These are phyloP conservation scores for Echinometra lucunter DNA, from an alignment of 53 echinoderm and acorn worm species.

Conservation along the genomic window DNA sequence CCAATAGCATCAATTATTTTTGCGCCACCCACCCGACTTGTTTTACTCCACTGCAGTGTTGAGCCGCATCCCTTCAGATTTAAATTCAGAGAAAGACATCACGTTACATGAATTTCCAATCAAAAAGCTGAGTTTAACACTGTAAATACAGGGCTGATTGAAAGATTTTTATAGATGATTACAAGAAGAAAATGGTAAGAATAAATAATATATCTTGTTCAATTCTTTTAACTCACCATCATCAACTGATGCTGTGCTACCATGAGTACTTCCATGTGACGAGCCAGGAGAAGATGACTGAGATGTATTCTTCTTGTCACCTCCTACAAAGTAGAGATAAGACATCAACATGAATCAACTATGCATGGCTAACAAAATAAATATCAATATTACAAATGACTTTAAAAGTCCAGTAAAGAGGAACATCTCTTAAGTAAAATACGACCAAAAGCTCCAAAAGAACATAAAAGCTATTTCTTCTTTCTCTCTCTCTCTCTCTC, in stretches of 20 bases:
- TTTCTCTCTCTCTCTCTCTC: neutral
- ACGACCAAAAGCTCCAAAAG: neutral
- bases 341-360: neutral
- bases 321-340: neutral
- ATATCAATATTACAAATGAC: neutral
- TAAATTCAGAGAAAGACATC: no score
- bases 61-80: no score
- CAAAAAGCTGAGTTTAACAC: no score
- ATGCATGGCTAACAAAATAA: neutral
- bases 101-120: no score
- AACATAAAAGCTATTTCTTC: neutral
- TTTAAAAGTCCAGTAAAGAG: neutral
- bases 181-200: no score
- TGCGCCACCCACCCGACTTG: no score
- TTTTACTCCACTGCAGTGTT: no score
- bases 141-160: no score
- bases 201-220: no score
- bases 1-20: no score
- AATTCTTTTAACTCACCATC: conserved; percentile 59
- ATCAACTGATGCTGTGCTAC: conserved; percentile 64
- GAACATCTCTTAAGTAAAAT: neutral
- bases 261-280: conserved; percentile 61
- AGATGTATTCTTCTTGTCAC: conserved; percentile 57
- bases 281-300: conserved; percentile 65
- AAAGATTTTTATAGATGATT: no score